Base-by-base conservation (phyloP, 2,888 invertebrate species). In the Drosophila lutescens region DNA sequence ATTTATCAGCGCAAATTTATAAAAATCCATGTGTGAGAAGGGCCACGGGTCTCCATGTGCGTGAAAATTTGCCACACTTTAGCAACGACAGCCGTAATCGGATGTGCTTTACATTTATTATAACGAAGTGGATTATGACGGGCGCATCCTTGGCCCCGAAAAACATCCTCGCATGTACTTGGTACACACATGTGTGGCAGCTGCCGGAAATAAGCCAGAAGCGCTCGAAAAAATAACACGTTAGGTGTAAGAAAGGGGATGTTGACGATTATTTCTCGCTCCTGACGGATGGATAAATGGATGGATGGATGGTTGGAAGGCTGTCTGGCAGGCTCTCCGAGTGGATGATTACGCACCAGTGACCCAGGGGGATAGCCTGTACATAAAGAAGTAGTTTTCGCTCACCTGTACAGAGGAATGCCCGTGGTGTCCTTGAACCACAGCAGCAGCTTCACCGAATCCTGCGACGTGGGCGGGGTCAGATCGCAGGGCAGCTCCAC, bases 401-500 rank as follows among this genome's bases (percentile, higher is more conserved):
- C 93, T 93, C 92, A 97, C 97, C 96, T 97, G 93, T 97, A 97
- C 62, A 97, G 94, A 12, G 97, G 97, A 93, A 97, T 96, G 67
- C 96, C 95, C 55, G 94, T 95, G 53, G 95, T 94, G 90, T 97
- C 97, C 91, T 97, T 97, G 94, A 97, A 97, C 97, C 97, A 97
- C 71, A 98, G 94, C 87, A 97, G 95, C 95, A 97, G 95, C 88
- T 95, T 96, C 49, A 97, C 96, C 60, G 93, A 93, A 80, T 96
- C 95, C 55, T 94, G 93, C 0, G 95, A 94, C 26, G 95, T 93
- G 0, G 96, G 95, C 36, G 95, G 94, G 55, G 95, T 94, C 76
- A 97, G 94, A 92, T 97, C 96, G 93, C 98, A 98, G 0, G 97
- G 97, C 77, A 98, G 93, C 60, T 95, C 94, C 23, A 96, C 96